Evolutionary conservation across 2,113 vertebrate genomes (phyloP).

Genomic region (Tringa solitaria): DNA sequence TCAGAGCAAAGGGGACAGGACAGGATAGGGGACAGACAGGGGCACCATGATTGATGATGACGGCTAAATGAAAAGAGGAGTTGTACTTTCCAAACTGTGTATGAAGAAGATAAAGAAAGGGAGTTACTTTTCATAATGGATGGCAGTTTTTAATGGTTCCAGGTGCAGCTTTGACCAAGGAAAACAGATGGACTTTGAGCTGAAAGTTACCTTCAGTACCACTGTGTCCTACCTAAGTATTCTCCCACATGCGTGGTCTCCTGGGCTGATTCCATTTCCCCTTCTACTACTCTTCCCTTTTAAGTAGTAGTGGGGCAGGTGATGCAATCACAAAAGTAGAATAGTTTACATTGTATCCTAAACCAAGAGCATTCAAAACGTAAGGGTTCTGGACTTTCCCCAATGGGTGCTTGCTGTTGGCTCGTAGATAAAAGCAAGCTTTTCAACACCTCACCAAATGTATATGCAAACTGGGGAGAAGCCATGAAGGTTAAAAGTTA

Average conservation of each 20-base stretch:
- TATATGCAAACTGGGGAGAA: not conserved
- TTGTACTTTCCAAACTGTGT: not conserved
- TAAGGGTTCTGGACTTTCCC: not conserved
- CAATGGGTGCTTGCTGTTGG: not conserved
- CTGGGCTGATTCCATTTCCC: not conserved
- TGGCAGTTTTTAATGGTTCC: not conserved
- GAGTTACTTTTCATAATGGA: not conserved
- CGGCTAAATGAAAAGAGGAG: not conserved
- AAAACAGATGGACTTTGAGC: not conserved
- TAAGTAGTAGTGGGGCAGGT: not conserved
- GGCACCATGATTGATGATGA: not conserved
- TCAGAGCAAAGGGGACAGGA: not conserved
- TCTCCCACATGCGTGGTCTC: accelerated
- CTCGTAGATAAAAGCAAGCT: not conserved
- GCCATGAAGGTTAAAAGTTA: not conserved
- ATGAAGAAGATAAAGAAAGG: not conserved
- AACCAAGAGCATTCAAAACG: not conserved
- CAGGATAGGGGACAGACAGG: not conserved
- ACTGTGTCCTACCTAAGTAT: not conserved
- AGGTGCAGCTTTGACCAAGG: not conserved
- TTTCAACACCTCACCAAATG: not conserved
- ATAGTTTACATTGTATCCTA: not conserved
- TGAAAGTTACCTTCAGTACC: not conserved
- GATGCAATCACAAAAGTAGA: not conserved
- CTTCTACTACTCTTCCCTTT: not conserved